Evolutionary conservation across 2,797 vertebrate species (phyloP).

Genomic region (Enteromius viviparus): DNA sequence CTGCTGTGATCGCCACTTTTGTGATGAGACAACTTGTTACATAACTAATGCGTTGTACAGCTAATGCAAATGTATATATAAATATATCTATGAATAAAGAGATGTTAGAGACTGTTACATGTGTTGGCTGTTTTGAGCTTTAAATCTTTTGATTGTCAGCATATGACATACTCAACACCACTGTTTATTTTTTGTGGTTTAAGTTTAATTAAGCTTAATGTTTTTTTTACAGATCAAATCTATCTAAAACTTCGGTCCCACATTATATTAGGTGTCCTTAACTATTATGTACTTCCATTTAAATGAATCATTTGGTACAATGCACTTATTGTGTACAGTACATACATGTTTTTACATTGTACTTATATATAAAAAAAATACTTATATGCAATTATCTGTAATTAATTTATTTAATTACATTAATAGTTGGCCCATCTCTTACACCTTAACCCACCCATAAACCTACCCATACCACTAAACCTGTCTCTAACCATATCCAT

Average conservation of each 20-base stretch:
- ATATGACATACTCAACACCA: background rate
- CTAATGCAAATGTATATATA: background rate
- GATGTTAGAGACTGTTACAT: background rate
- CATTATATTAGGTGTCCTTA: no score
- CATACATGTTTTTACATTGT: no score
- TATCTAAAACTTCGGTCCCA: background rate
- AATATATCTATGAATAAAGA: background rate
- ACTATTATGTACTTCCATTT: no score
- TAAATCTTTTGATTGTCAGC: background rate
- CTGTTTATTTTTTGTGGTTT: background rate
- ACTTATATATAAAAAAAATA: no score
- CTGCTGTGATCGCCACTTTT: conserved; percentile 60
- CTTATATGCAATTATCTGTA: no score
- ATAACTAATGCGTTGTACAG: background rate
- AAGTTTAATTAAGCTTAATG: background rate
- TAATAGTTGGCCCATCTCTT: no score
- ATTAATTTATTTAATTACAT: no score
- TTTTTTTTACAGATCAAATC: background rate
- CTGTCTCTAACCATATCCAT: no score
- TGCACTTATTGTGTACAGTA: no score
- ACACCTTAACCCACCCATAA: no score
- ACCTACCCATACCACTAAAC: no score
- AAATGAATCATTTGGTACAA: no score
- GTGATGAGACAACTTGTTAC: conserved; percentile 19
- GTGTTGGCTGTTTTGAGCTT: background rate